Base-by-base conservation (phyloP, 2,797 vertebrate species). In the Tolypeutes matacus region DNA sequence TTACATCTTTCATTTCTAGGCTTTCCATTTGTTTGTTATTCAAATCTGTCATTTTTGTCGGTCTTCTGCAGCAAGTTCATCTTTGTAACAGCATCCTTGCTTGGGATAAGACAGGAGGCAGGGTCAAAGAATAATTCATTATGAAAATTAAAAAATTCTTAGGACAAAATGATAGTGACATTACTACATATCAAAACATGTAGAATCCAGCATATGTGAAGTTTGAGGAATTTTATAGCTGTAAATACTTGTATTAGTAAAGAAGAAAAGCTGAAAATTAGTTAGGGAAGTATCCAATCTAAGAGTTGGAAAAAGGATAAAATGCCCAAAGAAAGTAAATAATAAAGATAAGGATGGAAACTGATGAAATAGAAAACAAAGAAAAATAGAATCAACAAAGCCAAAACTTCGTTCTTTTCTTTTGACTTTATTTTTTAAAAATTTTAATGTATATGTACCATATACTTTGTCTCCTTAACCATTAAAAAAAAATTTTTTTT, bases 21-120 rank as follows among this genome's bases (percentile, higher is more conserved):
- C 60, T 70, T 86, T 86, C 51, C n/a, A 83, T 77, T 92, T 96
- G 65, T 70, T 70, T 86, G 27, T 87, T 82, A 83, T 78, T 93
- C 36, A 39, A 36, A 85, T 89, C 29, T 65, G 76, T 81, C 73
- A 6, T 67, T 86, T 60, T 58, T 78, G 20, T 65, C 76, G 56
- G 34, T 69, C 88, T 86, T 86, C 86, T 86, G 15, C 34, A 73
- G 62, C 49, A 78, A 64, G 80, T 58, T 58, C 49, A 29, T 53
- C 86, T 94, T 39, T 39, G 51, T 67, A 70, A 86, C 31, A 31
- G 39, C 25, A 70, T 65, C 21, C 69, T 86, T 76, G 29, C 58
- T 58, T 75, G 81, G 62, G 27, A 46, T 58, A 62, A 89, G 85
- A 72, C 12, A n/a, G 3, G 36, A 87, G 51, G 39, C 39, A 49